phyloP scores from a whole-genome alignment of 2,113 vertebrate genomes.

The Ptilonorhynchus violaceus region DNA sequence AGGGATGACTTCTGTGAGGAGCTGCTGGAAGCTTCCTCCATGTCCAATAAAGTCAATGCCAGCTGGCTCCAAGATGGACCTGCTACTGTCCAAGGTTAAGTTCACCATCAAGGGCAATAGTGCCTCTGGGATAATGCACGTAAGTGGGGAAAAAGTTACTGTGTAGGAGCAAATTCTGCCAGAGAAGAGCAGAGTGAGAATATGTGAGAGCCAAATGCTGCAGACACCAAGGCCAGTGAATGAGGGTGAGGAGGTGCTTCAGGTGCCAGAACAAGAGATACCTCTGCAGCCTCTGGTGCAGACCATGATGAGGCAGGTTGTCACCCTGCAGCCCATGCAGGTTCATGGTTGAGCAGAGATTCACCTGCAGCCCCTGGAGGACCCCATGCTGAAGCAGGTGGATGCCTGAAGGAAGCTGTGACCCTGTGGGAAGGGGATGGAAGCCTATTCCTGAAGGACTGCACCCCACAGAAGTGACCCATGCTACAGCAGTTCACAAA shows the following conservation, averaged over 20 bases:
- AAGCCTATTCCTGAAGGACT: too few relatives aligned
- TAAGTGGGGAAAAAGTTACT: neutral
- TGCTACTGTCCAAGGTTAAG: neutral
- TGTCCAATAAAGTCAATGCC: neutral
- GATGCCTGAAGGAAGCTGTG: neutral
- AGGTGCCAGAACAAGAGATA: neutral
- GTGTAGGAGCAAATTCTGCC: neutral
- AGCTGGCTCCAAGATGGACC: neutral
- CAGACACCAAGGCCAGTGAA: neutral
- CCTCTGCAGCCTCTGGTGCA: neutral
- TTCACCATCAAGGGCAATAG: neutral
- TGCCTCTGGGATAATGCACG: neutral
- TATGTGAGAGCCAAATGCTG: neutral
- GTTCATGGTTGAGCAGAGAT: neutral
- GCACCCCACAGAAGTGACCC: neutral
- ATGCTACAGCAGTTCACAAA: accelerated
- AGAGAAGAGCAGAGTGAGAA: neutral
- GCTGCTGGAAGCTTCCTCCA: neutral
- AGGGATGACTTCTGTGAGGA: neutral
- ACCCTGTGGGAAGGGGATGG: neutral
- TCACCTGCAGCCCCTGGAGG: neutral
- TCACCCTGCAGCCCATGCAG: neutral
- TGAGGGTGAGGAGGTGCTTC: neutral
- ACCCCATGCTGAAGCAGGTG: too few relatives aligned
- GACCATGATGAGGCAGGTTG: neutral